These are phyloP conservation scores for Pseudochirops cupreus DNA, from an alignment of 2,797 vertebrate species.

Conservation along the genomic window DNA sequence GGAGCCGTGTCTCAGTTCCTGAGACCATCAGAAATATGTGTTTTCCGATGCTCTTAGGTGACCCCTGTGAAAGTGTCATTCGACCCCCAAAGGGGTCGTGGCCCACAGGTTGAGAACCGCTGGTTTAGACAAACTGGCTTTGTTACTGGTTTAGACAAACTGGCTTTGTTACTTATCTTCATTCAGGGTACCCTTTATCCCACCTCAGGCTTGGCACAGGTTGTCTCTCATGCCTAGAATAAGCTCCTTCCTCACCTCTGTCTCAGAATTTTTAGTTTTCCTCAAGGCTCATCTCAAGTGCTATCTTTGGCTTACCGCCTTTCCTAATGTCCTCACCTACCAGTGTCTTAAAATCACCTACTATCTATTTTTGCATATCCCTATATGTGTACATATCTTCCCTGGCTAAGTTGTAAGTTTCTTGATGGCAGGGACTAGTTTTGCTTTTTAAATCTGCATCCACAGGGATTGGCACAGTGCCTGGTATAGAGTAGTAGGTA, in stretches of 20 bases:
- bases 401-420: not conserved
- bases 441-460: not conserved
- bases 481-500: not conserved
- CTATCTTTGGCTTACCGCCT: not conserved
- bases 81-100: no score
- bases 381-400: not conserved
- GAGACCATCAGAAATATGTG: no score
- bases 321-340: not conserved
- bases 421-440: not conserved
- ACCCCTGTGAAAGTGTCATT: no score
- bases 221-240: not conserved
- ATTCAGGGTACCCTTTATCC: not conserved
- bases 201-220: not conserved
- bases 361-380: not conserved
- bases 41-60: no score
- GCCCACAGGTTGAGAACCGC: no score
- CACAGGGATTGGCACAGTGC: not conserved
- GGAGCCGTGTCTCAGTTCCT: no score
- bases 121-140: not conserved
- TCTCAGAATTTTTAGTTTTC: not conserved
- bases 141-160: not conserved
- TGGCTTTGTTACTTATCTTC: not conserved
- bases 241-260: not conserved
- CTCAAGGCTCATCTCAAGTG: not conserved
- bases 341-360: not conserved